A percentile compares a stretch with the other conserved stretches of the same genome.
These are phyloP conservation scores for Oryctes rhinoceros DNA, from an alignment of 1,140 invertebrate genomes.

Conservation along the genomic window DNA sequence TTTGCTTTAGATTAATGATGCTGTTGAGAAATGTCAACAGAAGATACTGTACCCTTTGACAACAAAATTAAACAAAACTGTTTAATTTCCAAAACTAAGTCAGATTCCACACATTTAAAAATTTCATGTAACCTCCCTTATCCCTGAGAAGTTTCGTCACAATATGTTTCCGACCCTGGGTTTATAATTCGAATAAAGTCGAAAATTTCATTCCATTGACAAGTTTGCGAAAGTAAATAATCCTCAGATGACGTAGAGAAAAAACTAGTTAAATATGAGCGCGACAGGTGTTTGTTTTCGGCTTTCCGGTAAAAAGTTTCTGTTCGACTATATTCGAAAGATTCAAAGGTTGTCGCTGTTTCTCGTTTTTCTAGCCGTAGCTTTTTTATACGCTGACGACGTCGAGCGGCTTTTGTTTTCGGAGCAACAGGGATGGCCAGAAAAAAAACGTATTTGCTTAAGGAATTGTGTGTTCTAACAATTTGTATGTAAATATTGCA, in stretches of 20 bases:
- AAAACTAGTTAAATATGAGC: background rate
- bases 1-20: too few relatives aligned
- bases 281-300: background rate
- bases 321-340: background rate
- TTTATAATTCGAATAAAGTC: too few relatives aligned
- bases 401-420: background rate
- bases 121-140: too few relatives aligned
- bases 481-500: background rate
- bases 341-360: background rate
- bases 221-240: too few relatives aligned
- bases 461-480: background rate
- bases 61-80: too few relatives aligned
- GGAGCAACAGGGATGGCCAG: background rate
- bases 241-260: background rate
- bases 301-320: background rate
- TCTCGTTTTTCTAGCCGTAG: background rate
- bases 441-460: background rate
- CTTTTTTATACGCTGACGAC: background rate
- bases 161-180: too few relatives aligned
- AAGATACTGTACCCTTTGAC: too few relatives aligned
- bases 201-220: too few relatives aligned
- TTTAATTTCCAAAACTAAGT: too few relatives aligned
- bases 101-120: too few relatives aligned
- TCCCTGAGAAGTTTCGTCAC: too few relatives aligned
- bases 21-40: too few relatives aligned